phyloP scores from a whole-genome alignment of 2,888 invertebrate species.

The Prenolepis imparis region DNA sequence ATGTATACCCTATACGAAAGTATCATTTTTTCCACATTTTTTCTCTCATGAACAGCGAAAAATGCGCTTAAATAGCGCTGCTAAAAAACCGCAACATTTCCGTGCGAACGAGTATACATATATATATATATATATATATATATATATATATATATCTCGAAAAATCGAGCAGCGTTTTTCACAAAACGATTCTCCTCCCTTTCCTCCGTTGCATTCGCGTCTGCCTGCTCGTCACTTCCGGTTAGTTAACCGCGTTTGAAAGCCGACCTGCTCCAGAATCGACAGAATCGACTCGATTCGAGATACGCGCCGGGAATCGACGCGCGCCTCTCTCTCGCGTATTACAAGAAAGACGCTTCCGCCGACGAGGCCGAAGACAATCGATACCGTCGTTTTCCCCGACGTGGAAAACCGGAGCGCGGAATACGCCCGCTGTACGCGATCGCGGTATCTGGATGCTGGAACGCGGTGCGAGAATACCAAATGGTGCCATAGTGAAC shows the following conservation, averaged over 20 bases:
- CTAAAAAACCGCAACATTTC: neutral
- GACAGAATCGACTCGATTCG: slow-evolving; percentile 61
- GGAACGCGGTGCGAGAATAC: neutral
- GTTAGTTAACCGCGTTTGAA: slow-evolving; percentile 82
- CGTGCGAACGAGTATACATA: neutral
- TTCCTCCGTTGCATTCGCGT: slow-evolving; percentile 71
- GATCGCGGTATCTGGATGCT: neutral
- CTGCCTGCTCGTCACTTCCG: slow-evolving; percentile 81
- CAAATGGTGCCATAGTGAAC: neutral
- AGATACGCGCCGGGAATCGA: slow-evolving; percentile 71
- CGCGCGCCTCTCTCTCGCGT: slow-evolving; percentile 37
- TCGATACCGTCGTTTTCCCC: slow-evolving; percentile 47
- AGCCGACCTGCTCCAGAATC: slow-evolving; percentile 67
- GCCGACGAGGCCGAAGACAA: slow-evolving; percentile 58
- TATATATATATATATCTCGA: slow-evolving; percentile 54
- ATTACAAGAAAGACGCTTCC: slow-evolving; percentile 60
- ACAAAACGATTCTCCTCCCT: slow-evolving; percentile 68
- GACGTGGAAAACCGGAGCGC: slow-evolving; percentile 35
- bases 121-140: too few species aligned
- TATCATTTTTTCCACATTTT: too few species aligned
- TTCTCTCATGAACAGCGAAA: too few species aligned
- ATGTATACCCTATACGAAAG: too few species aligned
- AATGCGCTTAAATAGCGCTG: too few species aligned
- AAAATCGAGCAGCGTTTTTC: slow-evolving; percentile 67
- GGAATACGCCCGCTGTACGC: slow-evolving; percentile 2